Evolutionary conservation across 2,113 vertebrate genomes (phyloP), one percentile per base, ranked within the genome.

Genomic region (Thermophis baileyi): DNA sequence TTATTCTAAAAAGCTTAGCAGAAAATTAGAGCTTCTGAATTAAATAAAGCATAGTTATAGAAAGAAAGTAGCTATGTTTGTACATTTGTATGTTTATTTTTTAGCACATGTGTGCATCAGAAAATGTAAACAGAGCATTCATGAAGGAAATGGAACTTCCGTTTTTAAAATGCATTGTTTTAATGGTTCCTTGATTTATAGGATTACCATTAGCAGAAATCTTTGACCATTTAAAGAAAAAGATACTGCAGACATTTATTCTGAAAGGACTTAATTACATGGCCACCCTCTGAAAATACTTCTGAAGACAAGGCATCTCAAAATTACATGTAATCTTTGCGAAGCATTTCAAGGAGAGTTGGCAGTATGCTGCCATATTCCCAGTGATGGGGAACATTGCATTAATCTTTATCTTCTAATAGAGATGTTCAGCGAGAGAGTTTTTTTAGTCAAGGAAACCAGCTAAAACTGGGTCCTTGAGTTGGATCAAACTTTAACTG

Each of bases 101-200:
- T 89, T 63, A 93, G 44, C 1, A 3, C 18, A 85, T n/a, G n/a
- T 14, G 10, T 0, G 4, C 22, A n/a, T 51, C 35, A 91, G 51
- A 86, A 81, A 18, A 74, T 93, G 74, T 87, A 87, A 89, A 14
- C 9, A 85, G 11, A 89, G 89, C 92, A 40, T 87, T 92, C 30
- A 86, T 91, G 46, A 54, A 18, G 47, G 91, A 2, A 22, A 50
- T 0, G 0, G n/a, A 30, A 60, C 88, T 95, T 9, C 81, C 47
- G 1, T 60, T 87, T 88, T 54, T 27, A 40, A 95, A 91, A 50
- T 50, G 11, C 47, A 3, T 60, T 53, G 11, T 24, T 20, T 10
- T 81, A 57, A 51, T 92, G 85, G 93, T 54, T 49, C 1, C 63
- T 35, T 93, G 55, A 30, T 91, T 94, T 89, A 40, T 92, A 90